Evolutionary conservation across 2,888 invertebrate genomes (phyloP).

Genomic region (Keiferia lycopersicella): DNA sequence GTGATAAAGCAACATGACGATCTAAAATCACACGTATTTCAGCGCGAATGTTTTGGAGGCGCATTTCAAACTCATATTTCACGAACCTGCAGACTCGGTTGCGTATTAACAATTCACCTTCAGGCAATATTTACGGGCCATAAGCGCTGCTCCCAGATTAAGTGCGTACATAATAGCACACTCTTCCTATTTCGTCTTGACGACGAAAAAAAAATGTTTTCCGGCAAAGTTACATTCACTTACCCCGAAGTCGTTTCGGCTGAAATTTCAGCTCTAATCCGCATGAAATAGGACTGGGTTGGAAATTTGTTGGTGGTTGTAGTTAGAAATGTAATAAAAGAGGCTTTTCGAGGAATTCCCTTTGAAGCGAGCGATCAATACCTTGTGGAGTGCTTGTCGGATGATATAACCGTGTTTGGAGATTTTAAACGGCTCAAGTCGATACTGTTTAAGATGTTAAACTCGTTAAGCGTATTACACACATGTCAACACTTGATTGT

Average conservation of each 20-base stretch:
- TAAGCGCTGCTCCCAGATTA: constrained; percentile 44
- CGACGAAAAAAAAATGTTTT: constrained; percentile 25
- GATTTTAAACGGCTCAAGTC: constrained; percentile 36
- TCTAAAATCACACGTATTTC: constrained; percentile 12
- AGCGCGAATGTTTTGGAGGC: constrained; percentile 34
- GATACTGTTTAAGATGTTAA: constrained; percentile 2
- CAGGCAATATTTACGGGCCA: constrained; percentile 44
- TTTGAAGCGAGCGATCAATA: constrained; percentile 56
- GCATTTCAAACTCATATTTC: constrained; percentile 44
- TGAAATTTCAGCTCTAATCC: constrained; percentile 40
- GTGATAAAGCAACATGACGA: not conserved
- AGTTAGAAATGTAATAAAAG: constrained; percentile 35
- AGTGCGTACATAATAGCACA: constrained; percentile 45
- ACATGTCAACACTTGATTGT: not conserved
- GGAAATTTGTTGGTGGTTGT: constrained; percentile 12
- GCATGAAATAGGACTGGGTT: constrained; percentile 30
- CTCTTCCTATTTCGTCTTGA: constrained; percentile 38
- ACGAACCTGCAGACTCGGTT: constrained; percentile 23
- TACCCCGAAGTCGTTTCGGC: too few relatives aligned
- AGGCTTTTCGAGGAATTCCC: constrained; percentile 45
- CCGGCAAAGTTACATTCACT: constrained; percentile 2
- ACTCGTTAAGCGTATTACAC: not conserved
- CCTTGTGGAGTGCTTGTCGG: constrained; percentile 47
- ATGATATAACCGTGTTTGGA: constrained; percentile 44
- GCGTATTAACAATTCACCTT: constrained; percentile 32